phyloP scores from a whole-genome alignment of 2,888 invertebrate species.

The Drosophila kanekoi region DNA sequence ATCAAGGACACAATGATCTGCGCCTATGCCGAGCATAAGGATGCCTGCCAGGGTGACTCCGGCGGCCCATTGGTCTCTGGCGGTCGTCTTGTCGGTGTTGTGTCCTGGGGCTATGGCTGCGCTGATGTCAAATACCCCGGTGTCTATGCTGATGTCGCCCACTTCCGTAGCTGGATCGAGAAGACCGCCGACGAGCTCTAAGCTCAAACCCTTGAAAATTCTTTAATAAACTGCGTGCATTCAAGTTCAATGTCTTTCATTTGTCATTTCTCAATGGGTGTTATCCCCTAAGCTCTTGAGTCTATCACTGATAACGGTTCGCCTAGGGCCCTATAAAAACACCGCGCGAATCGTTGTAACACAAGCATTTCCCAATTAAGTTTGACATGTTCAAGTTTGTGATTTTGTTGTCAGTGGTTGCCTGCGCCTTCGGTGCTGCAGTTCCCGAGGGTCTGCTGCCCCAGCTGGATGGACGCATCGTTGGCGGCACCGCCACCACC shows the following conservation, averaged over 20 bases:
- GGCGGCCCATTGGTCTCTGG: conserved; percentile 73
- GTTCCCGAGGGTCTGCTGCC: conserved; percentile 68
- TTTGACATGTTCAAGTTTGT: conserved; percentile 81
- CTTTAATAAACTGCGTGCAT: conserved; percentile 47
- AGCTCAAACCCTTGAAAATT: conserved; percentile 11
- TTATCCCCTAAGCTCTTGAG: conserved; percentile 2
- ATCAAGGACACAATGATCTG: conserved; percentile 67
- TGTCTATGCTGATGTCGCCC: conserved; percentile 62
- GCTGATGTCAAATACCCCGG: conserved; percentile 66
- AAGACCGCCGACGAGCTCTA: conserved; percentile 48
- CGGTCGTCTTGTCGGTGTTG: conserved; percentile 68
- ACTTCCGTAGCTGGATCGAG: conserved; percentile 56
- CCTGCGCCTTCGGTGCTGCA: conserved; percentile 63
- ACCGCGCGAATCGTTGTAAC: background rate
- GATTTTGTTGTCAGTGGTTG: conserved; percentile 61
- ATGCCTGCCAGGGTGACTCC: conserved; percentile 75
- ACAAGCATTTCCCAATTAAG: conserved; percentile 66
- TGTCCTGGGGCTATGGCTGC: conserved; percentile 77
- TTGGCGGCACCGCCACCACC: conserved; percentile 70
- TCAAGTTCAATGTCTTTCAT: conserved; percentile 13
- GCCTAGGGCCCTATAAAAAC: conserved; percentile 38
- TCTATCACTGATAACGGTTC: conserved; percentile 18
- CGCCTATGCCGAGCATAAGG: conserved; percentile 60
- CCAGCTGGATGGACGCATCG: conserved; percentile 77
- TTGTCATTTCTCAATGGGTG: conserved; percentile 16